A percentile compares a stretch with the other conserved stretches of the same genome.
phyloP scores from a whole-genome alignment of 2,888 invertebrate genomes.

The Drosophila ezoana region DNA sequence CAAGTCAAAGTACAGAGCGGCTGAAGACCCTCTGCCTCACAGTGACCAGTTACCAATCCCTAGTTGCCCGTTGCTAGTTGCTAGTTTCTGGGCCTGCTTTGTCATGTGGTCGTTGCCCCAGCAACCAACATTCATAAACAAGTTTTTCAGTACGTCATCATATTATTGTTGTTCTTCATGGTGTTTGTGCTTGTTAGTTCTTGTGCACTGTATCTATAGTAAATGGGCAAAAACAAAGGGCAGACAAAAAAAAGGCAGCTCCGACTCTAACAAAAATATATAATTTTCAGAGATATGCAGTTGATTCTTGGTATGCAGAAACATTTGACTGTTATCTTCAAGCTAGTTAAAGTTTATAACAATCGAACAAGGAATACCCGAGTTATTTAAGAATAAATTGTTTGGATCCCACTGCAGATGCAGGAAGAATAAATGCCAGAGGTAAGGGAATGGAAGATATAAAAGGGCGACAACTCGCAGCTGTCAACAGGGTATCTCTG shows the following conservation, averaged over 20 bases:
- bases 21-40: constrained; percentile 13
- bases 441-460: too few relatives aligned
- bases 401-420: too few relatives aligned
- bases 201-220: constrained; percentile 2
- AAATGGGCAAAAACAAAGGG: not conserved
- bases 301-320: too few relatives aligned
- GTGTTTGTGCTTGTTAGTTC: constrained; percentile 24
- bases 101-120: constrained; percentile 75
- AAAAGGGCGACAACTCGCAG: too few relatives aligned
- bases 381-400: too few relatives aligned
- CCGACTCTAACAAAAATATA: too few relatives aligned
- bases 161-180: constrained; percentile 33
- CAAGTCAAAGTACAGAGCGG: constrained; percentile 10
- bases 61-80: constrained; percentile 8
- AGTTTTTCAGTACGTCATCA: constrained; percentile 68
- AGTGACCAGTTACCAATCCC: constrained; percentile 26
- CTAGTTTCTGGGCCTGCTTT: constrained; percentile 31
- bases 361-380: too few relatives aligned
- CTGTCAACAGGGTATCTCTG: not conserved
- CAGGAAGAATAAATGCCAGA: too few relatives aligned
- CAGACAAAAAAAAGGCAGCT: too few relatives aligned
- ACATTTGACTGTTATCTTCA: too few relatives aligned
- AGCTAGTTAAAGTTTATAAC: too few relatives aligned
- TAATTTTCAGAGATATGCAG: too few relatives aligned
- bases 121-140: constrained; percentile 78